phyloP scores from a whole-genome alignment of 2,113 vertebrate genomes.

The Falco punctatus region DNA sequence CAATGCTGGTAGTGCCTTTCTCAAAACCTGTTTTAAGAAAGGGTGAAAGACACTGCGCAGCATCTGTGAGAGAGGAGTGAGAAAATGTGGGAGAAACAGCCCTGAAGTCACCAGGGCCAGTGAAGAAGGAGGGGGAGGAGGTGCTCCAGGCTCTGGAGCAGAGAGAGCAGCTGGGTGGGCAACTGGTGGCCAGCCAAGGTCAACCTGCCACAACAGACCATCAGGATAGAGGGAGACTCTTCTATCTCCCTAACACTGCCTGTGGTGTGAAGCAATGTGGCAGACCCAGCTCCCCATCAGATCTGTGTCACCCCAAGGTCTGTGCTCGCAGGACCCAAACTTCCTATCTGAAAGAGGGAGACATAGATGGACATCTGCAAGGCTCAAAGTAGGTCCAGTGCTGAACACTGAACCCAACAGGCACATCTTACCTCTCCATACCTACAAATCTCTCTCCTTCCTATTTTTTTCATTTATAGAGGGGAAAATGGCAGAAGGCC shows the following conservation, averaged over 20 bases:
- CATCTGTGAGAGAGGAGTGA: neutral
- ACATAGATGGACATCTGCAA: neutral
- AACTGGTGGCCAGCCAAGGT: neutral
- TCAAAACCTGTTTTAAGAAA: neutral
- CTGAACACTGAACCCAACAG: accelerated
- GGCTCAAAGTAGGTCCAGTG: too few species aligned
- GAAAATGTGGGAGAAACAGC: neutral
- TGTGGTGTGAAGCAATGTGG: neutral
- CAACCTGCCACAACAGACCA: neutral
- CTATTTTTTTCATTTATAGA: neutral
- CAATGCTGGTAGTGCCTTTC: neutral
- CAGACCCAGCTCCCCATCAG: neutral
- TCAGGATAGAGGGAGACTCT: neutral
- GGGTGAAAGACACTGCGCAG: neutral
- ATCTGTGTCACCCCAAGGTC: accelerated
- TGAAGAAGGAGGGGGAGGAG: neutral
- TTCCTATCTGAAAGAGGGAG: neutral
- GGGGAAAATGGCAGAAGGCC: constrained; percentile 17
- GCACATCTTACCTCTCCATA: neutral
- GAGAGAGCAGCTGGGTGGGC: neutral
- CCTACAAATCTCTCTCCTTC: neutral
- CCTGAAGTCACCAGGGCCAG: neutral
- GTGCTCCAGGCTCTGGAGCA: neutral
- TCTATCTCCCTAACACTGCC: neutral
- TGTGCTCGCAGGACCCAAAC: neutral